Base-by-base conservation (phyloP, 30 jellyfish, hydroid and myxozoan species). In the Cassiopea andromeda region DNA sequence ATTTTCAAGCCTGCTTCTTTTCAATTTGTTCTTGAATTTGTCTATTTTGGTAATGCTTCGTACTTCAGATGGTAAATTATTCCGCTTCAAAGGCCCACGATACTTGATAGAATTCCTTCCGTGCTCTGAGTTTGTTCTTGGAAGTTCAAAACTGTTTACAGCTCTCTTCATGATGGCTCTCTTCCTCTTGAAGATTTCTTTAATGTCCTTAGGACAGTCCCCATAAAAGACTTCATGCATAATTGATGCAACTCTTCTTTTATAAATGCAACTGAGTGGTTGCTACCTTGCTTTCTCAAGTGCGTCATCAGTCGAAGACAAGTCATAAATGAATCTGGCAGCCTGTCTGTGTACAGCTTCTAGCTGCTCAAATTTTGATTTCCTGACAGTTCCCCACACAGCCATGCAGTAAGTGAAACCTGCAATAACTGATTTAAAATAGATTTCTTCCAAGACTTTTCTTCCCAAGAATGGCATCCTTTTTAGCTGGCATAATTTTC, bases 351-450 rank as follows among this genome's bases (percentile, higher is more conserved):
- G 83, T 2, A 0, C 83, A 73, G 83, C 83, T 73, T 73, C 60
- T 46, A 73, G 83, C 83, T 10, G 83, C 73, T 73, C 83, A 73
- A 73, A 73, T 73, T 73, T 73, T 4, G 60, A 73, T 73, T 73
- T 73, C 69, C 83, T 73, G 83, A 73, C 83, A 73, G 83, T 27
- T 73, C 60, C 83, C 60, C 83, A 27, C 38, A 73, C 83, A 73
- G 83, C 83, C 17, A 73, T 73, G 60, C 83, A 73, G 17, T 73
- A 73, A 38, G 9, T 73, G 83, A 73, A 0, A 17, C 83, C 83
- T 73, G 83, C 83, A 73, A 73, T 73, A 2, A 73, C 60, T 73
- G 83, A 73, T 73, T 73, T 73, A 73, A 73, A 73, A 73, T 76
- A 54, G 85, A 46, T 76, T 76, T 76, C 69, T 76, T 73, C 83